Percentiles rank a stretch among this genome's conserved stretches.
These are phyloP conservation scores for Caiman crocodilus DNA, from an alignment of 2,797 vertebrate species.

Conservation along the genomic window DNA sequence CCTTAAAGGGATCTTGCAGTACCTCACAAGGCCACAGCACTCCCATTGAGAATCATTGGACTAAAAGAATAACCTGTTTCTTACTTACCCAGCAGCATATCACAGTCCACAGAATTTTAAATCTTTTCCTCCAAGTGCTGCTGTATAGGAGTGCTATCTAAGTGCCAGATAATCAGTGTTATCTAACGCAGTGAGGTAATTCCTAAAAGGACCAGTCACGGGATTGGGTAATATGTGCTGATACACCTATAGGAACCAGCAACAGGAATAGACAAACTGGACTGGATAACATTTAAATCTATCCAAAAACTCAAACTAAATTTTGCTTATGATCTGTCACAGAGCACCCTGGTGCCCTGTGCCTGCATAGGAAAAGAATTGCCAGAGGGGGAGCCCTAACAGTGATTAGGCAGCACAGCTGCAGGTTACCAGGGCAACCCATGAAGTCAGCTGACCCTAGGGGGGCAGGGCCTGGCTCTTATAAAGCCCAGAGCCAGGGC, in stretches of 20 bases:
- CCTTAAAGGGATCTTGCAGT: too few species aligned
- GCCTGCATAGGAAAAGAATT: too few species aligned
- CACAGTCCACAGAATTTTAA: background rate
- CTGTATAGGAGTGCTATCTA: background rate
- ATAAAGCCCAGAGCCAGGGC: too few species aligned
- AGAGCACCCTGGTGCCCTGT: too few species aligned
- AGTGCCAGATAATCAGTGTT: background rate
- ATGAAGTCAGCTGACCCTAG: too few species aligned
- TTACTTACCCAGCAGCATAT: background rate
- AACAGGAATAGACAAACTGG: background rate
- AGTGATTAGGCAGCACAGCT: too few species aligned
- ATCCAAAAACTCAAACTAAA: background rate
- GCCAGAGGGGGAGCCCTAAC: too few species aligned
- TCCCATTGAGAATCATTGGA: background rate
- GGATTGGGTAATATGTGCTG: background rate
- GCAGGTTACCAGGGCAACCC: too few species aligned
- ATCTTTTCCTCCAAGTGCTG: background rate
- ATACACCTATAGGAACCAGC: background rate
- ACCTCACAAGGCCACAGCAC: too few species aligned
- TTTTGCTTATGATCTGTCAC: background rate
- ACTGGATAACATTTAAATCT: background rate
- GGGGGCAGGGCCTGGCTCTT: too few species aligned
- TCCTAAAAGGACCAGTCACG: background rate
- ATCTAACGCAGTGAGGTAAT: background rate
- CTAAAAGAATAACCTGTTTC: background rate